A percentile compares a stretch with the other conserved stretches of the same genome.
phyloP scores from a whole-genome alignment of 1,140 invertebrate genomes.

The Drosophila baimaii region DNA sequence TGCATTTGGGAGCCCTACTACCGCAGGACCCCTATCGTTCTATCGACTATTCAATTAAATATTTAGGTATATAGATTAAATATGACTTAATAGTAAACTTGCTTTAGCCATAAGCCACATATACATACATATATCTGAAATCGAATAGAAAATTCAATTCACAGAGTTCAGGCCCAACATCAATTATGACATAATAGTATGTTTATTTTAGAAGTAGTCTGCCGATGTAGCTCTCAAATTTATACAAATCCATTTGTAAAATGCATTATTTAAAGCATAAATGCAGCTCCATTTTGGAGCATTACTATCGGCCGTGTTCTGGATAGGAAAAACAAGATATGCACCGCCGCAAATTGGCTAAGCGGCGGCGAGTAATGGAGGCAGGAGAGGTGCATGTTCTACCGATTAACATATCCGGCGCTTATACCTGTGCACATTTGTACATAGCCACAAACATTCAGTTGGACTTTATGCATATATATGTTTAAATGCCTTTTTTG shows the following conservation, averaged over 20 bases:
- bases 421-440: slow-evolving; percentile 50
- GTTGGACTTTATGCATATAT: slow-evolving; percentile 19
- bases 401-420: slow-evolving; percentile 76
- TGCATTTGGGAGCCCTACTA: too few species aligned
- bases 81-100: not conserved
- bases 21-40: not conserved
- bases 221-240: not conserved
- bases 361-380: slow-evolving; percentile 17
- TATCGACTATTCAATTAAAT: not conserved
- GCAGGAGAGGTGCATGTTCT: slow-evolving; percentile 61
- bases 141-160: too few species aligned
- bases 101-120: too few species aligned
- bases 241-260: not conserved
- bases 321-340: slow-evolving; percentile 41
- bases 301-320: slow-evolving; percentile 9
- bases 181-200: not conserved
- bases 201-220: too few species aligned
- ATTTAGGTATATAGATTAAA: not conserved
- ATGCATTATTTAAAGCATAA: slow-evolving; percentile 8
- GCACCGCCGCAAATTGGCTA: slow-evolving; percentile 31
- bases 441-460: slow-evolving; percentile 36
- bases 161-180: too few species aligned
- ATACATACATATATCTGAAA: too few species aligned
- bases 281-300: slow-evolving; percentile 15
- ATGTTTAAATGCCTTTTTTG: slow-evolving; percentile 2